Evolutionary conservation across 1,140 invertebrate genomes (phyloP).

Genomic region (Homalodisca vitripennis): DNA sequence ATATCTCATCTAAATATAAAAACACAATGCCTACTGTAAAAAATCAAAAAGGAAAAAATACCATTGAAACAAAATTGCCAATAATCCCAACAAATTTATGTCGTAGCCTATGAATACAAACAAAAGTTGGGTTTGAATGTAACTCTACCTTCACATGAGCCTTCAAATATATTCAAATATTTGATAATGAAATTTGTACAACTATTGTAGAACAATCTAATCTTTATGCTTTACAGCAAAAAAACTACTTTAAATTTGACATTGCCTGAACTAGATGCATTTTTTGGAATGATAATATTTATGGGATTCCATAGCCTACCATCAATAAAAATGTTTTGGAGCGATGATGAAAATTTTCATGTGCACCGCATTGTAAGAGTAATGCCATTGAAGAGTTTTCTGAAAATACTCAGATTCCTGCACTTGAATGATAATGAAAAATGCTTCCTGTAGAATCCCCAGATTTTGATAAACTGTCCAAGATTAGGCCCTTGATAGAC

Average conservation of each 20-base stretch:
- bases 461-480: conserved; percentile 34
- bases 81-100: neutral
- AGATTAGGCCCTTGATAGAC: conserved; percentile 29
- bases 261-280: conserved; percentile 27
- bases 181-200: conserved; percentile 20
- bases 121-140: conserved; percentile 11
- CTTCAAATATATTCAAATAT: neutral
- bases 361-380: conserved; percentile 31
- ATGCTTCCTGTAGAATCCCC: conserved; percentile 17
- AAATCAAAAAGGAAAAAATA: neutral
- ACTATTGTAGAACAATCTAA: conserved; percentile 33
- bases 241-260: conserved; percentile 30
- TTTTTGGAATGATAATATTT: conserved; percentile 36
- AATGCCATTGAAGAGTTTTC: conserved; percentile 37
- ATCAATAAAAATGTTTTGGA: conserved; percentile 33
- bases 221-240: conserved; percentile 32
- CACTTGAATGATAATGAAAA: conserved; percentile 37
- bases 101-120: neutral
- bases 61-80: neutral
- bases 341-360: conserved; percentile 36
- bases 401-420: conserved; percentile 34
- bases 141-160: conserved; percentile 13
- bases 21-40: neutral
- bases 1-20: too few species aligned
- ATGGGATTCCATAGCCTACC: conserved; percentile 34